Evolutionary conservation across 2,888 invertebrate genomes (phyloP), one percentile per base, ranked within the genome.

Genomic region (Hedychridium roseum): DNA sequence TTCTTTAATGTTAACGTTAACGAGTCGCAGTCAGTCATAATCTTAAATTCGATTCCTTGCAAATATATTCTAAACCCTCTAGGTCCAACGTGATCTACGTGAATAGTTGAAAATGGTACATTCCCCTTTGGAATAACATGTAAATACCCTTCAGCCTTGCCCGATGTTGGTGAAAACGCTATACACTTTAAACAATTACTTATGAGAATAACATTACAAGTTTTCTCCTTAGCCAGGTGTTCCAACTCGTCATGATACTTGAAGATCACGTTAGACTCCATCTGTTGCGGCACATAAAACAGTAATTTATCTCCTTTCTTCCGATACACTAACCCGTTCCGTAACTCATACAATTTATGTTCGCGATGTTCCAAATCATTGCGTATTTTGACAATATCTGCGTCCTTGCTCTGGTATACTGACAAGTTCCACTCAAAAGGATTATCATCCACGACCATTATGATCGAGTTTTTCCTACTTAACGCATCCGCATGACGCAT

Each of bases 1-100:
- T 71, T 73, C 15, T 51, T 43, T 9, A 73, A 44, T 1, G 67
- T 50, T 27, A 60, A 9, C 27, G 54, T 57, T 1, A 45, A 14
- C 1, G 40, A 21, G 3, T 45, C 20, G 7, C 40, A 40, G 27
- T 45, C 37, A 1, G 37, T 43, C 9, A 39, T 17, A 17, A 39
- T 39, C 11, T 39, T 39, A 34, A 15, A 17, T 32, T 9, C n/a
- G n/a, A n/a, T n/a, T n/a, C n/a, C n/a, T n/a, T n/a, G n/a, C n/a
- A n/a, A n/a, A n/a, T n/a, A n/a, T n/a, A n/a, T n/a, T n/a, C n/a
- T n/a, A n/a, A n/a, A n/a, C n/a, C n/a, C n/a, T n/a, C n/a, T 69
- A 41, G 66, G 50, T 1, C 66, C 46, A 1, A 23, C 41, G 50
- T 71, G 68, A 35, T 72, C 66, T 9, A 67, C 41, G 37, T 68